These are phyloP conservation scores for Masticophis lateralis DNA, from an alignment of 2,797 vertebrate species.

Conservation along the genomic window DNA sequence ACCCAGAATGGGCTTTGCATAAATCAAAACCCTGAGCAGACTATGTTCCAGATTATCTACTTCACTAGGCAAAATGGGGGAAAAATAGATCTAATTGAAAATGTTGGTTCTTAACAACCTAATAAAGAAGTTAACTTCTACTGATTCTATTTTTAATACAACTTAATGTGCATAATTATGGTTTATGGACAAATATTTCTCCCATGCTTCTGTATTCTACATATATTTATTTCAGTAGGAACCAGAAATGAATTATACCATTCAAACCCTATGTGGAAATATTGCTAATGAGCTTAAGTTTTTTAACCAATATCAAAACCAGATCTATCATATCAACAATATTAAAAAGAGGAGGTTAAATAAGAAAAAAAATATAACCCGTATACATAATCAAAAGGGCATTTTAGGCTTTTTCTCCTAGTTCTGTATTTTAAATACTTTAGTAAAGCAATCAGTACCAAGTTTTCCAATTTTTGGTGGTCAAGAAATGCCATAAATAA, in stretches of 20 bases:
- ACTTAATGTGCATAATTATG: neutral
- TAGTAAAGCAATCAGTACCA: neutral
- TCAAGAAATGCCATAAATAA: neutral
- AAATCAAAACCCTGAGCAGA: neutral
- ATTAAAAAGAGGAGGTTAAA: neutral
- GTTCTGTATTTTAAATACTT: neutral
- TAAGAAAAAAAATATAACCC: neutral
- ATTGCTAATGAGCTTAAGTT: neutral
- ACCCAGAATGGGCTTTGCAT: neutral
- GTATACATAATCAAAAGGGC: neutral
- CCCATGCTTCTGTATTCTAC: neutral
- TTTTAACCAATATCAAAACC: neutral
- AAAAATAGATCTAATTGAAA: neutral
- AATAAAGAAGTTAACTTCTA: neutral
- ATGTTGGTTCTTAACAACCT: neutral
- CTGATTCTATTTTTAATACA: neutral
- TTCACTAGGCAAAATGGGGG: neutral
- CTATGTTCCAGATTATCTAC: neutral
- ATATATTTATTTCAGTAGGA: neutral
- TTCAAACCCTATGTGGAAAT: neutral
- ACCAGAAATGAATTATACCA: neutral
- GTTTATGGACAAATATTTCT: neutral
- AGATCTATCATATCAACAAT: neutral
- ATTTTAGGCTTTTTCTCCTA: neutral
- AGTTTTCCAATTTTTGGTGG: neutral